A percentile compares a stretch with the other conserved stretches of the same genome.
Conservation (phyloP, 2,797 vertebrate genomes). For the Micromesistius poutassou region DNA sequence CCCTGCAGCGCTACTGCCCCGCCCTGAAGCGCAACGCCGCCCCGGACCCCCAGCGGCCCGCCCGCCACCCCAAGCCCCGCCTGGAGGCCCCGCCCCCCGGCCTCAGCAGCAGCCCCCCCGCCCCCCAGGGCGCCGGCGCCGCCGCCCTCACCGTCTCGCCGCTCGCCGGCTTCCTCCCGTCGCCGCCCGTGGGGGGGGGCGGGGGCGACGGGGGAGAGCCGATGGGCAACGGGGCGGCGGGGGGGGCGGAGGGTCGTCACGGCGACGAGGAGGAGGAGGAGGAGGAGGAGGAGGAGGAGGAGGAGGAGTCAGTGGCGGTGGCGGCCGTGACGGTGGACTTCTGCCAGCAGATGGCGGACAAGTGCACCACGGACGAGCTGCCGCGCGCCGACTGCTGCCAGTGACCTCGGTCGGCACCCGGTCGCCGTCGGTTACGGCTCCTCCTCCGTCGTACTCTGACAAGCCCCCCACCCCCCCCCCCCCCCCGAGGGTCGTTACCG, state of each 20-base stretch:
- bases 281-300: not conserved
- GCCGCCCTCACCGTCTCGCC: too few relatives aligned
- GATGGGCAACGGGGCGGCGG: constrained; percentile 44
- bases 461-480: constrained; percentile 63
- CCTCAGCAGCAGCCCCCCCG: constrained; percentile 38
- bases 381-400: constrained; percentile 92
- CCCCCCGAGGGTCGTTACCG: not conserved
- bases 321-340: constrained; percentile 94
- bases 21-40: constrained; percentile 85
- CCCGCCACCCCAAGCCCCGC: constrained; percentile 50
- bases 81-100: constrained; percentile 63
- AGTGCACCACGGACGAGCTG: constrained; percentile 98
- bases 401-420: constrained; percentile 55
- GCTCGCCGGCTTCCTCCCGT: constrained; percentile 78
- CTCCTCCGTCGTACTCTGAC: constrained; percentile 49
- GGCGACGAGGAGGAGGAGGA: not conserved
- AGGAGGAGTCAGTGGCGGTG: not conserved
- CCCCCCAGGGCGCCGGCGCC: constrained; percentile 71
- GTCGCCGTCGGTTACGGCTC: too few relatives aligned
- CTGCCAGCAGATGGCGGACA: constrained; percentile 99
- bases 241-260: constrained; percentile 15
- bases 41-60: constrained; percentile 59
- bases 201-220: constrained; percentile 61
- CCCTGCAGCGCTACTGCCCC: constrained; percentile 93
- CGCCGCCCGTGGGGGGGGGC: constrained; percentile 63